A percentile compares a stretch with the other conserved stretches of the same genome.
Evolutionary conservation across 2,888 invertebrate genomes (phyloP).

Genomic region (Bellardia bayeri): DNA sequence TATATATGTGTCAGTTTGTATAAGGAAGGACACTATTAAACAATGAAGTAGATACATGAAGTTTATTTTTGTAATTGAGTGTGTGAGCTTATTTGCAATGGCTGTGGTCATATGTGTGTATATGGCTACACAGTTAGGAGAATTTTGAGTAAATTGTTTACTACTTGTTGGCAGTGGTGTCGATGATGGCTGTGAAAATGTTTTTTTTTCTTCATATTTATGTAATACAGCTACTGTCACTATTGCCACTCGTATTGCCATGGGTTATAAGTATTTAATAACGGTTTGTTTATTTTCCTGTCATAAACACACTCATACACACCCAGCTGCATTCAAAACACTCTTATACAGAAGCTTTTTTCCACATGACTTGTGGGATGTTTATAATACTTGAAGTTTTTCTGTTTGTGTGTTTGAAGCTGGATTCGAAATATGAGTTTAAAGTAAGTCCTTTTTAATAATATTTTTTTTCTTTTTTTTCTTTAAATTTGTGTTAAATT

Average conservation of each 20-base stretch:
- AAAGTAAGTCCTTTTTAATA: background rate
- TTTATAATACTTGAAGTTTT: background rate
- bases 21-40: background rate
- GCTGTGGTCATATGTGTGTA: background rate
- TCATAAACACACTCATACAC: background rate
- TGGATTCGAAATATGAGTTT: background rate
- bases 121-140: background rate
- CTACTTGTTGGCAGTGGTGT: background rate
- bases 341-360: background rate
- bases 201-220: background rate
- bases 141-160: background rate
- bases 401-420: background rate
- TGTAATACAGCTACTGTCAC: background rate
- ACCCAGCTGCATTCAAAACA: background rate
- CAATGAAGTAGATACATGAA: background rate
- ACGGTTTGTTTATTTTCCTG: background rate
- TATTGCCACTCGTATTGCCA: background rate
- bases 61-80: background rate
- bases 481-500: too few species aligned
- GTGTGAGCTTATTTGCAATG: background rate
- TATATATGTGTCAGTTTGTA: background rate
- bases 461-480: background rate
- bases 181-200: conserved; percentile 4
- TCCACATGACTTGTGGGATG: background rate
- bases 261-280: background rate